Base-by-base conservation (phyloP, 2,797 vertebrate genomes). In the Tarsius wallacei region DNA sequence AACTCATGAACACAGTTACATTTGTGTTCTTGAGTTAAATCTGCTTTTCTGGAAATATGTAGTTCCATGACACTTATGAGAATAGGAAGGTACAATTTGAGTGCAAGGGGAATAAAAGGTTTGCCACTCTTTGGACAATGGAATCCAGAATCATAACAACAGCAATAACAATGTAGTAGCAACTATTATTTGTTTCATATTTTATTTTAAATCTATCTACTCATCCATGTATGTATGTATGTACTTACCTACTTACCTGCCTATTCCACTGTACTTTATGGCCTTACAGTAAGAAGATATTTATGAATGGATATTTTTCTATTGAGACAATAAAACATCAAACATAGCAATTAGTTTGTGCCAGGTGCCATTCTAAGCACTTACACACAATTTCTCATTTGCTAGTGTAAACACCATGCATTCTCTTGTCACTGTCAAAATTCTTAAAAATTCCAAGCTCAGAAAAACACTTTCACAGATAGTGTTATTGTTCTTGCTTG, bases 11-110 rank as follows among this genome's bases (percentile, higher is more conserved):
- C 26, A 59, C 24, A 57, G 51, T 90, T 61, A 88, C 14, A n/a
- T 68, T 82, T 68, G 13, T 87, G n/a, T 87, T 89, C 53, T 87
- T 94, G 22, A 90, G 28, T 68, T 91, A 96, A 76, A 71, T 42
- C 26, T 14, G 36, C 84, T 84, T 88, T 63, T 94, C 64, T 77
- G 90, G 28, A 63, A 87, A 70, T 92, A 73, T 10, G 33, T 51
- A 94, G 70, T 28, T 68, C 24, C 3, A 28, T 86, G 57, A 90
- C 8, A 3, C 5, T 93, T 74, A 42, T 26, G 68, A 95, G 42
- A 71, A 82, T 87, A 13, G 77, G 55, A 90, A 78, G 36, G 2
- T 55, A 80, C 4, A 64, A 66, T 78, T 33, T 93, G 33, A 82
- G 21, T 51, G 12, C 10, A 51, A 22, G 21, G 28, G 42, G 21